phyloP scores from a whole-genome alignment of 2,797 vertebrate species.

The Ctenopoma kingsleyae region DNA sequence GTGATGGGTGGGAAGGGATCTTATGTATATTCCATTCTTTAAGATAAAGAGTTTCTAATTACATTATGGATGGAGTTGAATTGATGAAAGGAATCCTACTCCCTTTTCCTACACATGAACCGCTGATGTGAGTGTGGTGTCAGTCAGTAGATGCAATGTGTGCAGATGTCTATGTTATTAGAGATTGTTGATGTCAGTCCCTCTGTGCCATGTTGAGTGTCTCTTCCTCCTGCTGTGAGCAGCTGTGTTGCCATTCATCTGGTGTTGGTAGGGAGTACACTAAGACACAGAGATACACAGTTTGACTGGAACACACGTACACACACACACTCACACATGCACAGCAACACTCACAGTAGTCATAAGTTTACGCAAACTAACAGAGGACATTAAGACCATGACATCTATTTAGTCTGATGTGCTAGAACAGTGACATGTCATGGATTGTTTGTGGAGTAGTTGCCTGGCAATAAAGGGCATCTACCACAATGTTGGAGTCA shows the following conservation, averaged over 20 bases:
- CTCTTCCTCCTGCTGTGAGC: conserved; percentile 51
- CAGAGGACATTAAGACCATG: neutral
- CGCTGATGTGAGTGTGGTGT: conserved; percentile 14
- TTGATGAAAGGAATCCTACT: neutral
- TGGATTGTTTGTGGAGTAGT: neutral
- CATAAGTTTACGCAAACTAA: neutral
- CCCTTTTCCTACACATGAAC: neutral
- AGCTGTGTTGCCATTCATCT: conserved; percentile 65
- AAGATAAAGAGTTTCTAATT: neutral
- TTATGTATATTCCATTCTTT: neutral
- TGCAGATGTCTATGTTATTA: conserved; percentile 43
- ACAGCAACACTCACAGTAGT: neutral
- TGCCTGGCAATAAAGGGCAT: neutral
- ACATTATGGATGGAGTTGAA: conserved; percentile 2
- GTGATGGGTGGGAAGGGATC: conserved; percentile 69
- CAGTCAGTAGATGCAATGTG: conserved; percentile 29
- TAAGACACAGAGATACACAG: conserved; percentile 12
- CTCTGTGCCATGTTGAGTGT: conserved; percentile 39
- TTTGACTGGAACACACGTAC: conserved; percentile 5
- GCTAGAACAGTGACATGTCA: neutral
- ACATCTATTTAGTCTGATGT: neutral
- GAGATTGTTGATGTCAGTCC: conserved; percentile 45
- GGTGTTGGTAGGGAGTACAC: conserved; percentile 29
- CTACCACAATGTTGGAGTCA: neutral
- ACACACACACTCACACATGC: neutral